Evolutionary conservation across 2,113 vertebrate genomes (phyloP).

Genomic region (Rhabdornis inornatus): DNA sequence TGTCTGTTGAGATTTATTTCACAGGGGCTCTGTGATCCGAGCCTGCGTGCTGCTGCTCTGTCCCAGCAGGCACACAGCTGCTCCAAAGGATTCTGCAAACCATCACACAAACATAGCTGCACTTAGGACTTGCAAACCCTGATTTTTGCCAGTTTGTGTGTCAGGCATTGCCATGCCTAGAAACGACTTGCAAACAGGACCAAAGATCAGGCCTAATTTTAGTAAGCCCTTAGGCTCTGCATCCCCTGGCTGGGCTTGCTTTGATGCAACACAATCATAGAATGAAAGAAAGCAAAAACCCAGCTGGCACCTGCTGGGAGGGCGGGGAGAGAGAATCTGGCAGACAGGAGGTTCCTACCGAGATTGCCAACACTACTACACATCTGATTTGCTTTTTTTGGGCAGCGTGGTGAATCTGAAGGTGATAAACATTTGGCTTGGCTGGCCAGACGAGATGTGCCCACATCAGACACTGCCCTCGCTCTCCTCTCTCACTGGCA

Average conservation of each 20-base stretch:
- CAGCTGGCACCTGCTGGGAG: conserved; percentile 50
- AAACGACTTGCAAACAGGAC: background rate
- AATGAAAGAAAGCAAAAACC: conserved; percentile 46
- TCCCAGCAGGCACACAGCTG: background rate
- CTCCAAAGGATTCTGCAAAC: background rate
- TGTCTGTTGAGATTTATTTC: background rate
- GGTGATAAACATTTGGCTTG: conserved; percentile 39
- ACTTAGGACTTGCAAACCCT: conserved; percentile 49
- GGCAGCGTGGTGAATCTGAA: background rate
- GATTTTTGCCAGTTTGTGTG: background rate
- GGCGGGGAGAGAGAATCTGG: conserved; percentile 41
- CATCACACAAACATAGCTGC: background rate
- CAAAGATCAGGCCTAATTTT: conserved; percentile 65
- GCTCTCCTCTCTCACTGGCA: background rate
- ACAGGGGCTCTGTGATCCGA: background rate
- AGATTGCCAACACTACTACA: conserved; percentile 52
- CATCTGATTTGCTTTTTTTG: conserved; percentile 38
- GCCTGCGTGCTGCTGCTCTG: background rate
- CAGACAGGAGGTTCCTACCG: conserved; percentile 38
- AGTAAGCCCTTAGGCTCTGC: conserved; percentile 23
- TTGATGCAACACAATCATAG: conserved; percentile 4
- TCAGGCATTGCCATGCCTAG: background rate
- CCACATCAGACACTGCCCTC: background rate
- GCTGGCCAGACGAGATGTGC: background rate
- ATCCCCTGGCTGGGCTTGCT: background rate